Percentiles rank a stretch among this genome's conserved stretches.
Evolutionary conservation across 1,140 invertebrate species (phyloP).

Genomic region (Cotesia chilonis): DNA sequence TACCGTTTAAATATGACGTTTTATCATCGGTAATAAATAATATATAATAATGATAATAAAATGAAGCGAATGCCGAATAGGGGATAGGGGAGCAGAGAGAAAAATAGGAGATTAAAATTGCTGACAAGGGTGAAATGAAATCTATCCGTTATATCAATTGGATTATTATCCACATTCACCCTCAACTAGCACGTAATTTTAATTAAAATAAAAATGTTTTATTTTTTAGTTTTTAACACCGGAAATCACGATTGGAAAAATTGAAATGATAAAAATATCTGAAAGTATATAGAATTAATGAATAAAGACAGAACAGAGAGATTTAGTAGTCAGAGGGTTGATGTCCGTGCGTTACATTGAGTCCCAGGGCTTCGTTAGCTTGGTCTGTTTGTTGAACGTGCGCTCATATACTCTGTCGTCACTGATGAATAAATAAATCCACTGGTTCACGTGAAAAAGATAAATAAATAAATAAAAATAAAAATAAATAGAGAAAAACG

Average conservation of each 20-base stretch:
- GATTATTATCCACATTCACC: neutral
- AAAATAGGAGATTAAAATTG: conserved; percentile 26
- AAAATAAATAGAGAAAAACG: conserved; percentile 2
- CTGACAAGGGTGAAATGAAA: conserved; percentile 21
- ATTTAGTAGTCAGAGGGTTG: conserved; percentile 19
- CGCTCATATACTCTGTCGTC: conserved; percentile 29
- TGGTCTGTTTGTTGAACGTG: conserved; percentile 47
- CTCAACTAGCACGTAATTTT: conserved; percentile 14
- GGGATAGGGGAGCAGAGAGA: neutral
- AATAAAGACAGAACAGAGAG: conserved; percentile 27
- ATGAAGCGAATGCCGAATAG: neutral
- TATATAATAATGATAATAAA: neutral
- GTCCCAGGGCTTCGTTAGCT: conserved; percentile 43
- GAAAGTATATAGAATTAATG: conserved; percentile 9
- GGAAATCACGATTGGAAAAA: neutral
- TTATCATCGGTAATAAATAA: too few relatives aligned
- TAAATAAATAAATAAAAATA: conserved; percentile 29
- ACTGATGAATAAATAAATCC: conserved; percentile 48
- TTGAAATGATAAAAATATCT: conserved; percentile 27
- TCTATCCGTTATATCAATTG: neutral
- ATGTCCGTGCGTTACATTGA: conserved; percentile 32
- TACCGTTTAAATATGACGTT: too few relatives aligned
- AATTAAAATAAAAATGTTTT: conserved; percentile 4
- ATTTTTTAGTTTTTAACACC: conserved; percentile 1
- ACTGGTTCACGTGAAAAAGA: conserved; percentile 32